Evolutionary conservation across 23 tunicate genomes (phyloP), one percentile per base, ranked within the genome.

Genomic region (Ciona savignyi): DNA sequence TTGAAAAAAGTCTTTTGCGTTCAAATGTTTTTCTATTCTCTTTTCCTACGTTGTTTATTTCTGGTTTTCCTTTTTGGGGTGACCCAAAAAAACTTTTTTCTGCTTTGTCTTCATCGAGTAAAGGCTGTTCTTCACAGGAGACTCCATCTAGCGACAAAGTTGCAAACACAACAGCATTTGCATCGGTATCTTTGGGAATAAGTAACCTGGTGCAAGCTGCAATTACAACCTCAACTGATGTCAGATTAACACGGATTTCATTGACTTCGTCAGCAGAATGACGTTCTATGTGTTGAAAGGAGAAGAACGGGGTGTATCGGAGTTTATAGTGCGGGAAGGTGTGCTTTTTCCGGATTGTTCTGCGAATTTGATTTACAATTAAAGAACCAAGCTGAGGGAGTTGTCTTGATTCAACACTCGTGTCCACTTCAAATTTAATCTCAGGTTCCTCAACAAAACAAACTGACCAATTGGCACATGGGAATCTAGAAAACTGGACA

Each of bases 401-500:
- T 26, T 83, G 86, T 49, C 79, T 74, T 4, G 95, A 74, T 35
- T 81, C 73, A 34, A 87, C 80, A 72, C 85, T 87, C 29, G 95
- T 87, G 31, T 87, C 82, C 26, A 87, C 79, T 3, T 76, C 65
- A 63, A 87, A 62, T 23, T 76, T 70, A 11, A 87, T 32, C 2
- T 30, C 74, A 3, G 95, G 95, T 60, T 87, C 86, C 24, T 76
- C 79, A 27, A 68, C 71, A 33, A 87, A 87, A 1, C 78, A 70
- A 3, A 81, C 67, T 4, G 82, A 81, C 95, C 95, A 87, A 32
- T 87, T 81, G 6, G 95, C 80, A 35, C 95, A 87, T 2, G 95
- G 95, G 11, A 48, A 62, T 21, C 86, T 35, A 6, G 74, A 63
- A n/a, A 80, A 76, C 67, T 87, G 95, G 28, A 87, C 33, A 19